Base-by-base conservation (phyloP, 2,797 vertebrate species). In the Falco concolor region DNA sequence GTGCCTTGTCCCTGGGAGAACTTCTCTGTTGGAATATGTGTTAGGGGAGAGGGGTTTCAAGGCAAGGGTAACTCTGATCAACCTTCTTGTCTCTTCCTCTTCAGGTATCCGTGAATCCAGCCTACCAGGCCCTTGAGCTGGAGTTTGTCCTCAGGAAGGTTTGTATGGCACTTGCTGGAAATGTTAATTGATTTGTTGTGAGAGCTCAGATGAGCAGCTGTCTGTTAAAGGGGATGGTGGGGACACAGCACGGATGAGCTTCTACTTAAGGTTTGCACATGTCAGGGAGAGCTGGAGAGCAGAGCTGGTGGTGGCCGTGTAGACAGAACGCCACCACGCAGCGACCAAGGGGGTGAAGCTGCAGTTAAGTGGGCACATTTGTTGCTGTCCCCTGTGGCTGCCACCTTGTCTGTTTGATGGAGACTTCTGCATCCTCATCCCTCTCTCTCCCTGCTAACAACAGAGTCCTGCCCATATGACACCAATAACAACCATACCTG, bases 71-170 rank as follows among this genome's bases (percentile, higher is more conserved):
- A 16, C 44, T 36, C 81, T 87, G 63, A 89, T 70, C 44, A n/a
- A 10, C 27, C 12, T 69, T 85, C 32, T 64, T 64, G 5, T 89
- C 80, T 90, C 32, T 87, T 14, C 13, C 63, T 84, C 34, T 75
- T 59, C 74, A 99, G 99, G 99, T 99, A 5, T 98, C 98, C 42
- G 98, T 99, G 95, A 99, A 99, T 96, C 99, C 99, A 40, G 99
- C 98, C 8, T 99, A 99, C 97, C 99, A 99, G 92, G 25, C 96
- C n/a, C 76, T 93, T n/a, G 99, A 99, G 90, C 93, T 98, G 92
- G 99, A 99, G 94, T 98, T 97, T 89, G 98, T 98, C 5, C 78
- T 99, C 67, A 97, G 56, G 82, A 99, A 99, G 98, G 99, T 99
- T 54, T 34, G 92, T 95, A 52, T 19, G 17, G 34, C 24, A 3